Conservation (phyloP, 2,113 vertebrate species). For the Caloenas nicobarica region DNA sequence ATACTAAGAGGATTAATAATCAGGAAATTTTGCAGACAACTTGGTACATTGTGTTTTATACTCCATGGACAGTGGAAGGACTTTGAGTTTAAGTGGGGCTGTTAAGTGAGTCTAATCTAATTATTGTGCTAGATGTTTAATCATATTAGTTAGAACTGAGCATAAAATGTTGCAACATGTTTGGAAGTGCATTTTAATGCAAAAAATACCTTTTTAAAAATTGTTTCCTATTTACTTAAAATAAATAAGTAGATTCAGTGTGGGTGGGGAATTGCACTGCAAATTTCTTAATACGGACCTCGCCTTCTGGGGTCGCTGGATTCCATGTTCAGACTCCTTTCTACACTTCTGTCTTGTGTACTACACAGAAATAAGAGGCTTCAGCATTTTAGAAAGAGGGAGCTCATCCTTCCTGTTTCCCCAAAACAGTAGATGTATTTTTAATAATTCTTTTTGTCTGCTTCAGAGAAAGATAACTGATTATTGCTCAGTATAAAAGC, state of each 20-base stretch:
- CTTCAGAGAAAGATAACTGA: conserved; percentile 1
- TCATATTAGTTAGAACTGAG: neutral
- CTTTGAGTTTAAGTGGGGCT: conserved; percentile 32
- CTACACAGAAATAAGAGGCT: neutral
- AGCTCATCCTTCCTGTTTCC: neutral
- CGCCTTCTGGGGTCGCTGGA: neutral
- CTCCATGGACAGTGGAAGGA: conserved; percentile 16
- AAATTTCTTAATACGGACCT: neutral
- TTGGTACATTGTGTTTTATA: neutral
- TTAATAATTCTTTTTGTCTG: neutral
- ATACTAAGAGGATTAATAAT: conserved; percentile 26
- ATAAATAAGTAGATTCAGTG: neutral
- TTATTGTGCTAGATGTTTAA: conserved; percentile 54
- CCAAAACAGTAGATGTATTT: neutral
- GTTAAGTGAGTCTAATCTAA: conserved; percentile 59
- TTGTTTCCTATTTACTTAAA: neutral
- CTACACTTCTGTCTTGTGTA: neutral
- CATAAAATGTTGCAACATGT: neutral
- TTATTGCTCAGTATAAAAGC: neutral
- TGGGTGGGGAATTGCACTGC: neutral
- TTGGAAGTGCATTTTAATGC: neutral
- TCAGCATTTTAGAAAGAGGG: neutral
- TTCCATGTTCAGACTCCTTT: neutral
- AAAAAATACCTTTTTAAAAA: neutral
- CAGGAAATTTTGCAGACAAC: neutral